Percentiles rank a stretch among this genome's conserved stretches.
Conservation (phyloP, 2,888 invertebrate genomes). For the Calephelis perditalis region DNA sequence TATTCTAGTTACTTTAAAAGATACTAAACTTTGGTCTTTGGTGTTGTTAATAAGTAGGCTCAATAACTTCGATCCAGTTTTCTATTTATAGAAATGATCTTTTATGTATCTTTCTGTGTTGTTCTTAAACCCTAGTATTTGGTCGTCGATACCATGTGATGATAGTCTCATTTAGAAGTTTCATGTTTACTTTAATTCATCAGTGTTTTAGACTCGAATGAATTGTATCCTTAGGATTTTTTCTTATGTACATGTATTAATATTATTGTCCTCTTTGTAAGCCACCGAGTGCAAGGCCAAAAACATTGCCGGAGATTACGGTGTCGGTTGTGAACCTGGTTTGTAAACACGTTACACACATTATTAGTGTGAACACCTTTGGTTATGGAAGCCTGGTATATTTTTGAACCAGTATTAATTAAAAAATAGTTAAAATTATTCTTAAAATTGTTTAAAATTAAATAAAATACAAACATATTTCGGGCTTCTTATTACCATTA, state of each 20-base stretch:
- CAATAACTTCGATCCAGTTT: constrained; percentile 4
- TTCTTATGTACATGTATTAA: constrained; percentile 38
- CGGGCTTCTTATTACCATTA: not conserved
- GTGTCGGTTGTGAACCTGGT: constrained; percentile 77
- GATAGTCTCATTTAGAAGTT: constrained; percentile 1
- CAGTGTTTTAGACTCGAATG: not conserved
- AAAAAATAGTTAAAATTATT: not conserved
- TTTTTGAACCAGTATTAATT: not conserved
- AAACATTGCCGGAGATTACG: constrained; percentile 72
- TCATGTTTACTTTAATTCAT: not conserved
- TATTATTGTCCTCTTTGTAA: constrained; percentile 64
- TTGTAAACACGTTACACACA: constrained; percentile 57
- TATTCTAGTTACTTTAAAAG: constrained; percentile 45
- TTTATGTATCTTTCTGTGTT: constrained; percentile 7
- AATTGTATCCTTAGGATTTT: constrained; percentile 33
- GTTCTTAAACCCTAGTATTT: not conserved
- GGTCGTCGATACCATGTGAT: not conserved
- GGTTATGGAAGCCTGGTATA: constrained; percentile 48
- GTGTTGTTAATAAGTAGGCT: constrained; percentile 4
- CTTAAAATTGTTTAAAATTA: not conserved
- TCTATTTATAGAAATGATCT: constrained; percentile 10
- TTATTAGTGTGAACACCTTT: constrained; percentile 46
- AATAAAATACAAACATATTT: not conserved
- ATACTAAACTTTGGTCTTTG: constrained; percentile 11
- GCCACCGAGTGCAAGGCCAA: constrained; percentile 69